phyloP scores from a whole-genome alignment of 2,797 vertebrate species.

The Sphenopsis melanotis region DNA sequence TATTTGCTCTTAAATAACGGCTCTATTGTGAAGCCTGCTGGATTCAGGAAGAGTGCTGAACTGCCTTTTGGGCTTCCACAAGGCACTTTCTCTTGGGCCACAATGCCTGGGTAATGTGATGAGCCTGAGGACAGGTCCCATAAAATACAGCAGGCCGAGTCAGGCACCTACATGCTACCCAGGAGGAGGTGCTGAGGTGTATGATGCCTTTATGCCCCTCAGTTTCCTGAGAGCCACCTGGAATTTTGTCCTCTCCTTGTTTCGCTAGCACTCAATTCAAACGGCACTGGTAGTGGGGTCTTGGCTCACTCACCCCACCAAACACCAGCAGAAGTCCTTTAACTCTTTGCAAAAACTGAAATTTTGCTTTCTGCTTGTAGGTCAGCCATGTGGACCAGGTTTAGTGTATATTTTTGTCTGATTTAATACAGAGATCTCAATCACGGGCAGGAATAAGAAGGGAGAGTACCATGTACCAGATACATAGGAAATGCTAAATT shows the following conservation, averaged over 20 bases:
- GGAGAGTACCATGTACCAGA: not conserved
- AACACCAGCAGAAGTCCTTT: not conserved
- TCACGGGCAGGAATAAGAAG: not conserved
- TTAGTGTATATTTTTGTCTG: not conserved
- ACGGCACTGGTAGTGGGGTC: not conserved
- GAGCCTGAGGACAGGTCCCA: not conserved
- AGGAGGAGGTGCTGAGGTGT: not conserved
- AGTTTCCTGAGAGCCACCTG: not conserved
- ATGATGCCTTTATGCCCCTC: not conserved
- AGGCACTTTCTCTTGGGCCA: not conserved
- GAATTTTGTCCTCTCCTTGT: not conserved
- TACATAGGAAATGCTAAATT: not conserved
- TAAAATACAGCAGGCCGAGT: not conserved
- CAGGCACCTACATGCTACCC: rapidly evolving
- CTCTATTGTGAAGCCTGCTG: not conserved
- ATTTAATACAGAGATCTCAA: not conserved
- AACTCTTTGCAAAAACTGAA: not conserved
- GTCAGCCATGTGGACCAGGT: not conserved
- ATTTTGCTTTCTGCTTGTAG: not conserved
- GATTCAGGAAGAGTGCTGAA: not conserved
- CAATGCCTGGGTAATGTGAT: not conserved
- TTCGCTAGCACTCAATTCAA: not conserved
- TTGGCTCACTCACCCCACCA: not conserved
- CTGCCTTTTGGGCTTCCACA: not conserved
- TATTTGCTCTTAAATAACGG: not conserved